Evolutionary conservation across 2,888 invertebrate genomes (phyloP), one percentile per base, ranked within the genome.

Genomic region (Lutraria lutraria): DNA sequence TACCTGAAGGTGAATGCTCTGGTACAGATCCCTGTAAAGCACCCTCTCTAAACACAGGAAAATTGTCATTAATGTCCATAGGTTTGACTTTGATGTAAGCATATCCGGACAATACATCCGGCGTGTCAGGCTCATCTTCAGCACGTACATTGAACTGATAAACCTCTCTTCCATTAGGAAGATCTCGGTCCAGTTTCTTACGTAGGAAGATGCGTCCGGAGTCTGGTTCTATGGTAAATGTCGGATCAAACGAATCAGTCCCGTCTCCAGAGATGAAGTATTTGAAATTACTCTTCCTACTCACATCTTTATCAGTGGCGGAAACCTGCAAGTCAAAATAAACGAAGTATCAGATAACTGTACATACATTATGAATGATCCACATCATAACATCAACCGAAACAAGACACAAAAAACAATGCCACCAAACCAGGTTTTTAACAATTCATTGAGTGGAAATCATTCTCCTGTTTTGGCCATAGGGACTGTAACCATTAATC

Each of bases 1-100:
- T 94, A 97, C 98, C 97, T 94, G 98, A 98, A 21, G 98, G 98
- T 94, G 99, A 99, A 96, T 99, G 99, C 97, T 99, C 99, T 0
- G 99, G 99, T 31, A 99, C 99, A 97, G 99, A 93, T 31, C 96
- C 96, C 21, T 93, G 92, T 60, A 96, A 89, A 8, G 93, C 90
- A 31, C 90, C 94, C 21, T 91, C 89, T 63, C 94, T 94, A 90
- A 99, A 99, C 95, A 98, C 98, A n/a, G 99, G 99, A 13, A 98
- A 98, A 97, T 99, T 99, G 97, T 99, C 99, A 97, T 99, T 99
- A 96, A 99, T 99, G 97, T 99, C 99, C 97, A 99, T 99, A 85
- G 99, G 98, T 97, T 99, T 99, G 92, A 99, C 99, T 97, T 99
- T 99, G 68, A 99, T 99, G 97, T 99, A 99, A 91, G 99, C 99